Evolutionary conservation across 2,797 vertebrate species (phyloP).

Genomic region (Gymnodraco acuticeps): DNA sequence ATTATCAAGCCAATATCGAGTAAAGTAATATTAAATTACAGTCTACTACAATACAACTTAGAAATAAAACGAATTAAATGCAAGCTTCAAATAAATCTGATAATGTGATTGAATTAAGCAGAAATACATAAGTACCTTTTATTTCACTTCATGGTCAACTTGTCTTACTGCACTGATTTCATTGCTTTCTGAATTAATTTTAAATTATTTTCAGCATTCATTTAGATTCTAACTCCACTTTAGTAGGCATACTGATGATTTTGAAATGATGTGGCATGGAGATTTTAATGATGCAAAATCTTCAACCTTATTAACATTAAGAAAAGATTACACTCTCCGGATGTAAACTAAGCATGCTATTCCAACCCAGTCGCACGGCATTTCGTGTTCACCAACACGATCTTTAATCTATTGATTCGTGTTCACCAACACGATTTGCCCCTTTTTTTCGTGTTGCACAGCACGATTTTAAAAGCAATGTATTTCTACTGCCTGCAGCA

Average conservation of each 20-base stretch:
- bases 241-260: too few species aligned
- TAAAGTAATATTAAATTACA: not conserved
- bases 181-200: conserved; percentile 4
- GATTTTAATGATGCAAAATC: too few species aligned
- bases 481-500: too few species aligned
- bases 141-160: not conserved
- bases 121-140: not conserved
- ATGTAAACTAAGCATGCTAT: conserved; percentile 1
- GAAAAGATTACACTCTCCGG: not conserved
- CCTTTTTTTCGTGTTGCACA: too few species aligned
- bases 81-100: conserved; percentile 4
- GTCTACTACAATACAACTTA: not conserved
- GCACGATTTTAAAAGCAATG: too few species aligned
- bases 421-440: too few species aligned
- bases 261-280: too few species aligned
- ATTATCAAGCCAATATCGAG: not conserved
- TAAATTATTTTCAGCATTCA: conserved; percentile 3
- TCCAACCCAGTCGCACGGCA: too few species aligned
- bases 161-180: not conserved
- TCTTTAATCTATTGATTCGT: too few species aligned
- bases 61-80: not conserved
- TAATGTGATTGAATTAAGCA: too few species aligned
- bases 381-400: too few species aligned
- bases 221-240: conserved; percentile 16
- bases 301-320: too few species aligned